A percentile compares a stretch with the other conserved stretches of the same genome.
These are phyloP conservation scores for Halictus rubicundus DNA, from an alignment of 1,140 invertebrate genomes.

Conservation along the genomic window DNA sequence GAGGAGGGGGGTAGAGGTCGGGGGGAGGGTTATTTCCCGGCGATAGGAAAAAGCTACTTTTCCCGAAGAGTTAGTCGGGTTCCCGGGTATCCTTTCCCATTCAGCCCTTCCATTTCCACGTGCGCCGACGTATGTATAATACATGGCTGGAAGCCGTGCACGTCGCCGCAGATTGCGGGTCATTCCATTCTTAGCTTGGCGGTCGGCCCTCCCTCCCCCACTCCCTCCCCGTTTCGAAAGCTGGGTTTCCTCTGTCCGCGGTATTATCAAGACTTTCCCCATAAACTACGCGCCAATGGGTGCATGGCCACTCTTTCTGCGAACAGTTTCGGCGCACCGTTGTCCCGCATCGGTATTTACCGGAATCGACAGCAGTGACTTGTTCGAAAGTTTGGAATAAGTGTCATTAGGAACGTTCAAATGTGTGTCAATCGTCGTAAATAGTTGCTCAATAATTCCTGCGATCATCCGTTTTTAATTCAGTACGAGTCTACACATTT, in stretches of 20 bases:
- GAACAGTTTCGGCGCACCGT: not conserved
- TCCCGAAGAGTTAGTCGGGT: conserved; percentile 14
- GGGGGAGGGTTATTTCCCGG: not conserved
- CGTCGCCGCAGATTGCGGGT: conserved; percentile 42
- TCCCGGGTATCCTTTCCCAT: conserved; percentile 5
- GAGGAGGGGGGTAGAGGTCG: not conserved
- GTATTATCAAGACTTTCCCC: conserved; percentile 38
- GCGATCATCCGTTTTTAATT: too few relatives aligned
- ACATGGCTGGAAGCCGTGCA: conserved; percentile 15
- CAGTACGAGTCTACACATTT: too few relatives aligned
- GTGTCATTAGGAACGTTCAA: too few relatives aligned
- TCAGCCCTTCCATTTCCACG: conserved; percentile 28
- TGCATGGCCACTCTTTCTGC: not conserved
- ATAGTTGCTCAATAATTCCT: too few relatives aligned
- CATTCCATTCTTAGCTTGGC: conserved; percentile 36
- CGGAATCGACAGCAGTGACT: too few relatives aligned
- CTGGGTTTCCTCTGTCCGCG: not conserved
- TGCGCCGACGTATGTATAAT: conserved; percentile 27
- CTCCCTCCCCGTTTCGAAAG: not conserved
- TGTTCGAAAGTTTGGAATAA: too few relatives aligned
- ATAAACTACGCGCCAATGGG: conserved; percentile 2
- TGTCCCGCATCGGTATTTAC: too few relatives aligned
- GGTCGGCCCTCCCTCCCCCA: not conserved
- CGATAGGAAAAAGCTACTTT: conserved; percentile 28
- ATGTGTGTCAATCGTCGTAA: too few relatives aligned